These are phyloP conservation scores for Hemaris fuciformis DNA, from an alignment of 2,888 invertebrate species.

Conservation along the genomic window DNA sequence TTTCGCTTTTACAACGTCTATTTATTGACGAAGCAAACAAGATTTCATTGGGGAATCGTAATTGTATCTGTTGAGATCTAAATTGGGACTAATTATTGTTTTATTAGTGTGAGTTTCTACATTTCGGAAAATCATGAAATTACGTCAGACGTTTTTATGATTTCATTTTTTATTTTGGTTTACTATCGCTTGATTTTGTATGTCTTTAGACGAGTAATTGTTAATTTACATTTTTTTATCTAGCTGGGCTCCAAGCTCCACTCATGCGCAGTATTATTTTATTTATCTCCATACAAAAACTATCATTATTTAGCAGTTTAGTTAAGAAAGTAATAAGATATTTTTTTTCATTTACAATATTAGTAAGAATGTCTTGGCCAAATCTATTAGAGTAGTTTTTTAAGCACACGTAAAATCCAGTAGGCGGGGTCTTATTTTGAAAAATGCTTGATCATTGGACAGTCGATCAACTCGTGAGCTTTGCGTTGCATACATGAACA, in stretches of 20 bases:
- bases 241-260: no score
- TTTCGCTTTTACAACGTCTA: slow-evolving; percentile 2
- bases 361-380: no score
- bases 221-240: no score
- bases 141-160: neutral
- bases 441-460: neutral
- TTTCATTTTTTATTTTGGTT: neutral
- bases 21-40: slow-evolving; percentile 8
- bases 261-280: neutral
- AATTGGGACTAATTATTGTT: slow-evolving; percentile 7
- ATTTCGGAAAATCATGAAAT: neutral
- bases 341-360: no score
- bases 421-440: neutral
- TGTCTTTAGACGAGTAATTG: no score
- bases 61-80: slow-evolving; percentile 6
- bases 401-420: no score
- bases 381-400: no score
- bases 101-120: neutral
- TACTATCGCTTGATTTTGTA: no score
- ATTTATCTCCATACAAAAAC: no score
- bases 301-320: no score
- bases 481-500: neutral
- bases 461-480: neutral
- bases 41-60: neutral
- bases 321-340: no score